Evolutionary conservation across 2,888 invertebrate genomes (phyloP).

Genomic region (Dasysyrphus albostriatus): DNA sequence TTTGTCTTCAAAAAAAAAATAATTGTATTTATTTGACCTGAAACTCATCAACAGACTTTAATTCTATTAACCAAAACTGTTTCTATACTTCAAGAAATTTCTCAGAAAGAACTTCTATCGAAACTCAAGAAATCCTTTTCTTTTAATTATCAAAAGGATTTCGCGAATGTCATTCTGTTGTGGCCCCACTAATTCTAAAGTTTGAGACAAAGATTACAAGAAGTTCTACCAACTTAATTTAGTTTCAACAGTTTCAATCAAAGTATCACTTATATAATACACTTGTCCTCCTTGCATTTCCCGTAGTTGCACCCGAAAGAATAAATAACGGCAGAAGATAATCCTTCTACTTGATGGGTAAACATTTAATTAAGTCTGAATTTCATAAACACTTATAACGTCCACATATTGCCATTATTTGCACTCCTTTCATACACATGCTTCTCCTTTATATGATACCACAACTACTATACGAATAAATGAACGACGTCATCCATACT

Average conservation of each 20-base stretch:
- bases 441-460: not conserved
- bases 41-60: too few species aligned
- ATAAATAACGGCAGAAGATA: not conserved
- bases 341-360: constrained; percentile 31
- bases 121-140: not conserved
- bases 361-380: constrained; percentile 67
- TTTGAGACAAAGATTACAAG: constrained; percentile 10
- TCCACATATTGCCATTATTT: constrained; percentile 43
- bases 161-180: not conserved
- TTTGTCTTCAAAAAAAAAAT: too few species aligned
- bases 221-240: constrained; percentile 24
- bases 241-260: constrained; percentile 48
- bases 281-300: not conserved
- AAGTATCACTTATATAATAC: constrained; percentile 46
- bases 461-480: not conserved
- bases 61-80: too few species aligned
- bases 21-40: too few species aligned
- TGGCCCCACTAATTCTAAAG: not conserved
- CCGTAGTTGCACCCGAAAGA: not conserved
- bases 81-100: not conserved
- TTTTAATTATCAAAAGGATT: constrained; percentile 18
- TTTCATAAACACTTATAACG: constrained; percentile 58
- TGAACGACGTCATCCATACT: not conserved
- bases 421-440: not conserved
- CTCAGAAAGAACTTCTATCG: not conserved